Conservation (phyloP, 2,797 vertebrate species). For the Phrynocephalus forsythii region DNA sequence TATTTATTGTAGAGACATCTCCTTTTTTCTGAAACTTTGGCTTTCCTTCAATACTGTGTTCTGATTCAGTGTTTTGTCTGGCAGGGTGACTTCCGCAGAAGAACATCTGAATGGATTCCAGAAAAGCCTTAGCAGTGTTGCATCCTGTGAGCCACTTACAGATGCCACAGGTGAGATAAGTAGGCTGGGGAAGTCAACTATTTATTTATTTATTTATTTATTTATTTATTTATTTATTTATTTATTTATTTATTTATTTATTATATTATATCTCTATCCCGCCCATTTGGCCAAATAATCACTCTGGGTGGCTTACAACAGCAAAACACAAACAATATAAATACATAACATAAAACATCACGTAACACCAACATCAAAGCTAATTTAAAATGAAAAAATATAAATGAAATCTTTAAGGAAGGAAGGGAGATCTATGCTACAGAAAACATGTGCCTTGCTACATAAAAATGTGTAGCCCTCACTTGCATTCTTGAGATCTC, state of each 20-base stretch:
- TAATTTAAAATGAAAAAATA: no score
- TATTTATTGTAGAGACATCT: conserved; percentile 11
- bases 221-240: conserved; percentile 8
- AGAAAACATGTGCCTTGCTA: not conserved
- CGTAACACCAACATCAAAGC: no score
- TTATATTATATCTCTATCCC: no score
- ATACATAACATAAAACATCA: conserved; percentile 19
- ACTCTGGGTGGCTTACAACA: no score
- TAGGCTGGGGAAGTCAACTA: conserved; percentile 3
- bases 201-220: not conserved
- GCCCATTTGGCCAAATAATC: no score
- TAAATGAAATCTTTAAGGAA: not conserved
- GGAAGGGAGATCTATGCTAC: not conserved
- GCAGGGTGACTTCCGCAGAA: conserved; percentile 83
- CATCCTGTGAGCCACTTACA: conserved; percentile 80
- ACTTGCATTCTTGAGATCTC: not conserved
- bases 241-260: no score
- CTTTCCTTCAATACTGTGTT: conserved; percentile 27
- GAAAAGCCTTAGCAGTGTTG: conserved; percentile 75
- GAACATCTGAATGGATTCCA: conserved; percentile 77
- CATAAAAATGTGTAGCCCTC: not conserved
- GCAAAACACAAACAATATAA: no score
- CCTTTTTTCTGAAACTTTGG: not conserved
- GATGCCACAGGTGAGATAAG: conserved; percentile 85
- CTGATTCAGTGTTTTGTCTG: conserved; percentile 74